Evolutionary conservation across 1,140 invertebrate genomes (phyloP).

Genomic region (Panagrolaimus sp.): DNA sequence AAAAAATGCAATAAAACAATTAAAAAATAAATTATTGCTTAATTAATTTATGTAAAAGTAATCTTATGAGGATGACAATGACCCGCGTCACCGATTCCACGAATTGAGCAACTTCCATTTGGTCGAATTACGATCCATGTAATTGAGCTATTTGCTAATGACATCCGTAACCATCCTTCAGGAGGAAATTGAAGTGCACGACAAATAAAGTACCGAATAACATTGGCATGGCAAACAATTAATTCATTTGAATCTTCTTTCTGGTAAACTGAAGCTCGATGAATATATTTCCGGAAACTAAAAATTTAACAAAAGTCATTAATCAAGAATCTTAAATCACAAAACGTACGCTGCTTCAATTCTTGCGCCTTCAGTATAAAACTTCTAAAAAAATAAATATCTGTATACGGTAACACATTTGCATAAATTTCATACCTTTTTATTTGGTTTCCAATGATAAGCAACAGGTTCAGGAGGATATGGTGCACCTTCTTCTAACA

Average conservation of each 20-base stretch:
- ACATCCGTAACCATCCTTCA: constrained; percentile 88
- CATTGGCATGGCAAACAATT: constrained; percentile 94
- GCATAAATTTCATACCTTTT: constrained; percentile 65
- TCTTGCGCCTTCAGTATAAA: constrained; percentile 83
- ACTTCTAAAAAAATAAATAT: constrained; percentile 68
- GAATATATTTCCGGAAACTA: constrained; percentile 74
- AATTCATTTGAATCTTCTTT: constrained; percentile 80
- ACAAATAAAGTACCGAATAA: constrained; percentile 94
- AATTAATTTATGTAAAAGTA: constrained; percentile 61
- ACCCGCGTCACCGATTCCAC: constrained; percentile 77
- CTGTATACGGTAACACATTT: neutral
- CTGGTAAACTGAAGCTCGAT: constrained; percentile 77
- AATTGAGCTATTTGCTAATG: constrained; percentile 82
- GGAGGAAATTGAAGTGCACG: constrained; percentile 91
- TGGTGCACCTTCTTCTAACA: constrained; percentile 88
- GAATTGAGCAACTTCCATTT: constrained; percentile 75
- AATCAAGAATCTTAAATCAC: too few species aligned
- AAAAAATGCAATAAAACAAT: neutral
- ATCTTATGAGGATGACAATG: constrained; percentile 74
- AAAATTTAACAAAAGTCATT: too few species aligned
- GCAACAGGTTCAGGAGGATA: constrained; percentile 79
- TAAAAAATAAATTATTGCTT: neutral
- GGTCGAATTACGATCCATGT: constrained; percentile 81
- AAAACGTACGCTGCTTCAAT: too few species aligned
- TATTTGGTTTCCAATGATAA: constrained; percentile 76